phyloP scores from a whole-genome alignment of 2,797 vertebrate species.

The Sandelia bainsii region DNA sequence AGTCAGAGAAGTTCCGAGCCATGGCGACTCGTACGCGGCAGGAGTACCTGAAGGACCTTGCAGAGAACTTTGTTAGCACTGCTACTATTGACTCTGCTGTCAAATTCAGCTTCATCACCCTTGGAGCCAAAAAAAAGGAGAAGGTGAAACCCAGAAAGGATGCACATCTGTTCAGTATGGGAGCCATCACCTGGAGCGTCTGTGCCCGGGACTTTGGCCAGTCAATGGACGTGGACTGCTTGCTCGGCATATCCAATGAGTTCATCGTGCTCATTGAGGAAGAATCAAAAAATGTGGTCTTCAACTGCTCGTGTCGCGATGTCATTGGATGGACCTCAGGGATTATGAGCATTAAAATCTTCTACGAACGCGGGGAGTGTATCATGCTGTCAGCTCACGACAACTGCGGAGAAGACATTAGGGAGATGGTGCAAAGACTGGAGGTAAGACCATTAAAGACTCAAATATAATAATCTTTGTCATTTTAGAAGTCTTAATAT shows the following conservation, averaged over 20 bases:
- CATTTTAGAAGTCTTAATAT: conserved; percentile 29
- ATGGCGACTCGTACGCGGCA: conserved; percentile 97
- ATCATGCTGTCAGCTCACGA: conserved; percentile 92
- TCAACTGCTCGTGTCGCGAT: conserved; percentile 98
- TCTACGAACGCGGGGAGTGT: conserved; percentile 97
- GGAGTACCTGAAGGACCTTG: conserved; percentile 97
- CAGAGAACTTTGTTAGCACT: conserved; percentile 96
- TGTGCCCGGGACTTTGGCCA: conserved; percentile 93
- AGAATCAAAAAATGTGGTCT: conserved; percentile 95
- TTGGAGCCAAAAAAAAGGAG: conserved; percentile 97
- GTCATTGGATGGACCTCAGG: conserved; percentile 98
- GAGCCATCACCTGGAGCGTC: conserved; percentile 95
- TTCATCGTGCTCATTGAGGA: conserved; percentile 96
- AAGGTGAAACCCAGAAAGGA: conserved; percentile 92
- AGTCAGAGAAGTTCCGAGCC: conserved; percentile 96
- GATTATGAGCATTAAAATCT: conserved; percentile 94
- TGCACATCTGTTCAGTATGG: conserved; percentile 91
- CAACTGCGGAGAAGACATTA: conserved; percentile 91
- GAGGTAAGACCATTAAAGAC: conserved; percentile 85
- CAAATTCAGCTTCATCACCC: conserved; percentile 98
- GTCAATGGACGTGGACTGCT: conserved; percentile 91
- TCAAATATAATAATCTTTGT: conserved; percentile 29
- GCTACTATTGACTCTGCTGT: conserved; percentile 92
- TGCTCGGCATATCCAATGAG: conserved; percentile 96
- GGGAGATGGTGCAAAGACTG: conserved; percentile 93